These are phyloP conservation scores for Lophura nycthemera DNA, from an alignment of 2,113 vertebrate genomes.

Conservation along the genomic window DNA sequence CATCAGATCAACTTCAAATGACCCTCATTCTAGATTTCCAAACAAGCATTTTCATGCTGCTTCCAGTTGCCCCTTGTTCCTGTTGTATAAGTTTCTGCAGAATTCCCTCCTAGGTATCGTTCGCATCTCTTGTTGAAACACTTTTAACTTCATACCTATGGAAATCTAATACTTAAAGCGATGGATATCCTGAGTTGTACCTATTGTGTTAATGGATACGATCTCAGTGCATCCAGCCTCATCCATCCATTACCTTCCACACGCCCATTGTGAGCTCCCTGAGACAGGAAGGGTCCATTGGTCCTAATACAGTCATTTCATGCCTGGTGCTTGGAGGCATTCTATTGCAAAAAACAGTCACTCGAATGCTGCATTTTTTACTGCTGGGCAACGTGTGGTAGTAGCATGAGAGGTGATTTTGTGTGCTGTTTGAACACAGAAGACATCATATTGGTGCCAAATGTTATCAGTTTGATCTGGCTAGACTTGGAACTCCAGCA, in stretches of 20 bases:
- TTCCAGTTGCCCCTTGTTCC: neutral
- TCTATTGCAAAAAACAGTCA: neutral
- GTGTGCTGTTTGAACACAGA: neutral
- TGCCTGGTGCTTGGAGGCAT: neutral
- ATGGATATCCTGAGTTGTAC: neutral
- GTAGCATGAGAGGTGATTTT: neutral
- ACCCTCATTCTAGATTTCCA: neutral
- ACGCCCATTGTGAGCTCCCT: rapidly evolving
- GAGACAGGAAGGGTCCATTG: neutral
- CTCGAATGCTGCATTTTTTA: rapidly evolving
- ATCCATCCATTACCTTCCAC: neutral
- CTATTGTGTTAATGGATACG: neutral
- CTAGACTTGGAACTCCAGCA: neutral
- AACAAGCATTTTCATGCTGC: neutral
- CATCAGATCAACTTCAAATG: neutral
- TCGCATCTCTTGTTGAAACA: neutral
- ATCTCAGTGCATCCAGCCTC: neutral
- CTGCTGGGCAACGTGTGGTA: neutral
- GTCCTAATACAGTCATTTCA: neutral
- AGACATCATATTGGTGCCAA: neutral
- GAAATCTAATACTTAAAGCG: neutral
- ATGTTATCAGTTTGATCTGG: neutral
- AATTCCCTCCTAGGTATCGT: neutral
- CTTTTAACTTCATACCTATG: neutral
- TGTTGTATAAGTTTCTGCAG: neutral